These are phyloP conservation scores for Brachyptera putata DNA, from an alignment of 2,888 invertebrate species.

Conservation along the genomic window DNA sequence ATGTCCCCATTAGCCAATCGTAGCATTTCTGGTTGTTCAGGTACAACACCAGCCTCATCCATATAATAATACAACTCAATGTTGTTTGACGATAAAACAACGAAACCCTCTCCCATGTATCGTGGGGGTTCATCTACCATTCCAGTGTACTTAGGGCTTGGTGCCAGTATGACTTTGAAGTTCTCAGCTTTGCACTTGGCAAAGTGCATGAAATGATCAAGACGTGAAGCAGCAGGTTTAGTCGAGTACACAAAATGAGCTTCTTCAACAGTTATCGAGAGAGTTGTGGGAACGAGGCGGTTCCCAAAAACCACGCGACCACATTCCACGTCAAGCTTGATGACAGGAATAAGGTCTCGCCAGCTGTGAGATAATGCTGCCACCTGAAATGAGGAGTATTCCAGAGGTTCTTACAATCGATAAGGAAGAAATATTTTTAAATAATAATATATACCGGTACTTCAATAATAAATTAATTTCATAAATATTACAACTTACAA, in stretches of 20 bases:
- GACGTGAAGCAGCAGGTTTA: constrained; percentile 86
- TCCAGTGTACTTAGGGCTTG: constrained; percentile 90
- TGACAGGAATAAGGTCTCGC: constrained; percentile 94
- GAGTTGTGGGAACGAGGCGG: constrained; percentile 85
- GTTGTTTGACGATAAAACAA: constrained; percentile 91
- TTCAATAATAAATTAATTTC: too few relatives aligned
- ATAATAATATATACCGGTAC: too few relatives aligned
- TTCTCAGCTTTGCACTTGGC: constrained; percentile 93
- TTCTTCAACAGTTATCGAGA: constrained; percentile 90
- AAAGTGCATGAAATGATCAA: constrained; percentile 95
- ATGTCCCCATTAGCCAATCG: constrained; percentile 90
- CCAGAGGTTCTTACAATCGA: too few relatives aligned
- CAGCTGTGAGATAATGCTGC: constrained; percentile 85
- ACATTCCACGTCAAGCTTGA: constrained; percentile 88
- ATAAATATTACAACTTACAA: too few relatives aligned
- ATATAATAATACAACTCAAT: constrained; percentile 95
- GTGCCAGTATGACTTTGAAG: constrained; percentile 85
- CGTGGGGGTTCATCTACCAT: constrained; percentile 91
- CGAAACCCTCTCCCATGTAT: constrained; percentile 98
- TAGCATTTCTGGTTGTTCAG: constrained; percentile 84
- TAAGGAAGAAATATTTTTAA: too few relatives aligned
- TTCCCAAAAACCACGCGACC: constrained; percentile 95
- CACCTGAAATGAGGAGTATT: too few relatives aligned
- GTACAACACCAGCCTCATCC: constrained; percentile 94
- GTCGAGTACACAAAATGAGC: constrained; percentile 93